Percentiles rank a stretch among this genome's conserved stretches.
These are phyloP conservation scores for Polyommatus icarus DNA, from an alignment of 2,888 invertebrate species.

Conservation along the genomic window DNA sequence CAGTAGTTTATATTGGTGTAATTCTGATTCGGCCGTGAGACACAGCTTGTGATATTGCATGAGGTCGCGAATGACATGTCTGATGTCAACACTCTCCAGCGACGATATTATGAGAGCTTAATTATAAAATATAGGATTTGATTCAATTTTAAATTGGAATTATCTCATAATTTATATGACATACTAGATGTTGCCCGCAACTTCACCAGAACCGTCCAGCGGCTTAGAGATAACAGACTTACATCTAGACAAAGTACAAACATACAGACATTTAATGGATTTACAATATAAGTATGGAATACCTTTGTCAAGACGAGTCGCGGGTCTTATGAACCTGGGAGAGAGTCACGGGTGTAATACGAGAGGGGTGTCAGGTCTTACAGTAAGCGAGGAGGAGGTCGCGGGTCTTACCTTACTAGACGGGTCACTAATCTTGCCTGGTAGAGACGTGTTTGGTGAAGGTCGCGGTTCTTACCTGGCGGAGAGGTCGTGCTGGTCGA, in stretches of 20 bases:
- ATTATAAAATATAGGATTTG: neutral
- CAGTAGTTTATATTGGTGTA: constrained; percentile 24
- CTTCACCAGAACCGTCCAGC: too few species aligned
- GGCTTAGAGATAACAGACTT: too few species aligned
- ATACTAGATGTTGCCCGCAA: too few species aligned
- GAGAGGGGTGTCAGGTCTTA: too few species aligned
- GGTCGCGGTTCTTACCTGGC: constrained; percentile 55
- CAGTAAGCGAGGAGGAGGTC: too few species aligned
- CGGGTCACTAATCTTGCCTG: neutral
- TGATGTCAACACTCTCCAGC: neutral
- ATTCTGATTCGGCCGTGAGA: constrained; percentile 3
- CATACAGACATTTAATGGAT: too few species aligned
- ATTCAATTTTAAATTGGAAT: neutral
- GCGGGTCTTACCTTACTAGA: too few species aligned
- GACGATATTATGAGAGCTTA: neutral
- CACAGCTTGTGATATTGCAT: neutral
- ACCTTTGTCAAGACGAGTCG: too few species aligned
- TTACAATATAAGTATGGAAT: too few species aligned
- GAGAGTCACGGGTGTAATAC: too few species aligned
- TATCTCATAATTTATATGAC: neutral
- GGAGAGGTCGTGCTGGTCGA: constrained; percentile 66
- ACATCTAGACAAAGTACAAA: too few species aligned
- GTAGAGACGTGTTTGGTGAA: neutral
- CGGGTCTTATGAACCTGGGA: too few species aligned
- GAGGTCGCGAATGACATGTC: neutral